phyloP scores from a whole-genome alignment of 1,140 invertebrate species.

The Neomicropteryx cornuta region DNA sequence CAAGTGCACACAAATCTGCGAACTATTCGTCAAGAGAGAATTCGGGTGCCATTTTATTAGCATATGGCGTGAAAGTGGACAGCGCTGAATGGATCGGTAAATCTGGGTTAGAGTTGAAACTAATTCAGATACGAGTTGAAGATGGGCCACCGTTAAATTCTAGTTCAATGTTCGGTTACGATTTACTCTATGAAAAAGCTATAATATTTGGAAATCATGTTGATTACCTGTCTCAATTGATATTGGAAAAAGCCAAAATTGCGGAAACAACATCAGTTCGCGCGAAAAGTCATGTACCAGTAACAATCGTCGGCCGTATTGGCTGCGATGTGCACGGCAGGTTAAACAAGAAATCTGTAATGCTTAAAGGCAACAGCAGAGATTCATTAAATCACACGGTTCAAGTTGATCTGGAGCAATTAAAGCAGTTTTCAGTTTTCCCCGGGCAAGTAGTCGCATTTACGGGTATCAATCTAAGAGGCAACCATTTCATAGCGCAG shows the following conservation, averaged over 20 bases:
- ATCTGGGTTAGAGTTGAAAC: too few species aligned
- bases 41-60: conserved; percentile 39
- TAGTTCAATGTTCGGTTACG: conserved; percentile 37
- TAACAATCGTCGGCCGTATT: conserved; percentile 54
- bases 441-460: conserved; percentile 76
- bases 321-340: conserved; percentile 60
- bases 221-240: conserved; percentile 29
- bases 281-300: conserved; percentile 35
- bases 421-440: conserved; percentile 65
- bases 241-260: conserved; percentile 31
- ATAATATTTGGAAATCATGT: conserved; percentile 30
- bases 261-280: conserved; percentile 26
- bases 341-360: conserved; percentile 53
- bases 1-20: too few species aligned
- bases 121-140: too few species aligned
- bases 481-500: conserved; percentile 53
- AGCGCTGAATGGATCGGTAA: too few species aligned
- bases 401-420: conserved; percentile 32
- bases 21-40: conserved; percentile 44
- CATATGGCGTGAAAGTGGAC: too few species aligned
- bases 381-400: conserved; percentile 30
- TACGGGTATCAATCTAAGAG: conserved; percentile 57
- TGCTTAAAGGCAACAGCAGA: conserved; percentile 56
- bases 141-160: too few species aligned
- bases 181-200: conserved; percentile 34